Evolutionary conservation across 2,888 invertebrate genomes (phyloP).

Genomic region (Drosophila setosimentum): DNA sequence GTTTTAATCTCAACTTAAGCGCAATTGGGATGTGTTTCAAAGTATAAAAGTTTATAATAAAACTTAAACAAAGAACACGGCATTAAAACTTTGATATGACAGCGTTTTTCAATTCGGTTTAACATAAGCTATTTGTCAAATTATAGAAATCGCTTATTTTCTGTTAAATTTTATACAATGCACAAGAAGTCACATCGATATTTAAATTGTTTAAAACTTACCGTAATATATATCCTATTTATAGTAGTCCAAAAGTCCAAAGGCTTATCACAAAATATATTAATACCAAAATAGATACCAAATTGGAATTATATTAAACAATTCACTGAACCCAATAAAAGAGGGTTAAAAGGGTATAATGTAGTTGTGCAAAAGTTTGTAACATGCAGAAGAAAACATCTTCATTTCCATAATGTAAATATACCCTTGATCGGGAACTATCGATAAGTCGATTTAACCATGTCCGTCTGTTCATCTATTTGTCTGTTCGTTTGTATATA

Average conservation of each 20-base stretch:
- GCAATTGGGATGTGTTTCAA: conserved; percentile 1
- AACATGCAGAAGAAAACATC: background rate
- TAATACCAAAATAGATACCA: background rate
- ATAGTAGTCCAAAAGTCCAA: background rate
- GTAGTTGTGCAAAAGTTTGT: background rate
- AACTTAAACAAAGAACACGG: background rate
- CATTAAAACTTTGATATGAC: background rate
- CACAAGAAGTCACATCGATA: background rate
- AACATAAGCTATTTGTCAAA: background rate
- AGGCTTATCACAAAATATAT: background rate
- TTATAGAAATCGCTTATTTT: background rate
- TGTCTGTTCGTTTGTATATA: too few species aligned
- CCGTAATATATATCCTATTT: background rate
- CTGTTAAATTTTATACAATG: background rate
- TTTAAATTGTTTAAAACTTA: background rate
- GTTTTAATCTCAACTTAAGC: conserved; percentile 4
- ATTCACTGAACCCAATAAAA: background rate
- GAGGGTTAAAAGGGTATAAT: background rate
- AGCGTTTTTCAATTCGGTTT: background rate
- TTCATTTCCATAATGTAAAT: too few species aligned
- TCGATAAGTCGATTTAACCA: background rate
- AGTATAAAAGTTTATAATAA: background rate
- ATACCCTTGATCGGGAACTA: too few species aligned
- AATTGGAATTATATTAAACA: background rate
- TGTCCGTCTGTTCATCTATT: too few species aligned